These are phyloP conservation scores for Pampusana beccarii DNA, from an alignment of 2,113 vertebrate genomes.

Conservation along the genomic window DNA sequence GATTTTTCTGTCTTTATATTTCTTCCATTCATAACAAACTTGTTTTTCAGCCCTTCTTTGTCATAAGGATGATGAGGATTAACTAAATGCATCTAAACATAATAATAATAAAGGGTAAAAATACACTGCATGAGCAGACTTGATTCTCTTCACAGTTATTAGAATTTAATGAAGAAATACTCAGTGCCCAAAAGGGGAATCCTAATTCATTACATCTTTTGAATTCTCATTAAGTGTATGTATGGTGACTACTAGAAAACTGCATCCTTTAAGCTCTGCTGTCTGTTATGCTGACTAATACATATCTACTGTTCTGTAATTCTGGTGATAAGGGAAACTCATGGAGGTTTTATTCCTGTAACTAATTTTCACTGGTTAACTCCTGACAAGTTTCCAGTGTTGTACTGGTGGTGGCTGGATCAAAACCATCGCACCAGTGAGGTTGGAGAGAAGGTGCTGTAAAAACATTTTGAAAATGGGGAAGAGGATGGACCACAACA, in stretches of 20 bases:
- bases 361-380: conserved; percentile 15
- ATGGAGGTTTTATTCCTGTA: neutral
- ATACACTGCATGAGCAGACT: conserved; percentile 17
- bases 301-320: conserved; percentile 10
- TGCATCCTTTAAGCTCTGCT: neutral
- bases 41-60: neutral
- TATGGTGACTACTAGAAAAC: conserved; percentile 5
- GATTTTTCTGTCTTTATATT: neutral
- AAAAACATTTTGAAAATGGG: neutral
- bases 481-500: neutral
- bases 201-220: conserved; percentile 61
- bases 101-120: neutral
- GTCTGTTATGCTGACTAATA: conserved; percentile 9
- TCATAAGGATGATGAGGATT: conserved; percentile 7
- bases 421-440: neutral
- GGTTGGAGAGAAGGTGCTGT: neutral
- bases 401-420: neutral
- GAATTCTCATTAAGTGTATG: conserved; percentile 52
- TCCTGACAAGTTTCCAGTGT: neutral
- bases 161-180: conserved; percentile 66
- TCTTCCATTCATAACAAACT: neutral
- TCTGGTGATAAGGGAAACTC: neutral
- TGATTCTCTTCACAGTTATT: conserved; percentile 48
- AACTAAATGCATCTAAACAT: conserved; percentile 8
- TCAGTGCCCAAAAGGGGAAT: conserved; percentile 51